These are phyloP conservation scores for Lytechinus pictus DNA, from an alignment of 35 echinoderm and acorn worm species.

Conservation along the genomic window DNA sequence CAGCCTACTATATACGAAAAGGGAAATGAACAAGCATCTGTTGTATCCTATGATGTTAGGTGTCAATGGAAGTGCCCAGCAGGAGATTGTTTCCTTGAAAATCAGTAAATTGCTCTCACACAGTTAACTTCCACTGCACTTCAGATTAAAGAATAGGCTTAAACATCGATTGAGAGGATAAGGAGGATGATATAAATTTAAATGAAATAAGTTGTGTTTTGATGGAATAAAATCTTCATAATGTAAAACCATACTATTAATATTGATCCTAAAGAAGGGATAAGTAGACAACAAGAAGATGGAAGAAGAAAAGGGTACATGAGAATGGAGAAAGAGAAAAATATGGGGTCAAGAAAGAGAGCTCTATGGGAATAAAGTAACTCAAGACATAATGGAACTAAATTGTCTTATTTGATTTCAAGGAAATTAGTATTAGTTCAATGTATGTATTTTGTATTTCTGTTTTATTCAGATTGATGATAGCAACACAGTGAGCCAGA, in stretches of 20 bases:
- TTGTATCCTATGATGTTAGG: not conserved
- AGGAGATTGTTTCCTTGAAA: not conserved
- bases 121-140: not conserved
- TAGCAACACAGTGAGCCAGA: conserved; percentile 97
- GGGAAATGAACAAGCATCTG: not conserved
- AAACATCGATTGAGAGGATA: no score
- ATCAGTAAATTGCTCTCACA: not conserved
- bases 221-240: not conserved
- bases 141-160: no score
- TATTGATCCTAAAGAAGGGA: not conserved
- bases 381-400: no score
- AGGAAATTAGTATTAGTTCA: no score
- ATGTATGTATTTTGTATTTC: not conserved
- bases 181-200: not conserved
- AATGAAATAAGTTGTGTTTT: not conserved
- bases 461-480: conserved; percentile 86
- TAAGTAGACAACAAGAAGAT: not conserved
- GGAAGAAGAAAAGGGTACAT: not conserved
- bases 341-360: no score
- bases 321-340: not conserved
- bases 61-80: not conserved
- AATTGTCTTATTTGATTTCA: not conserved
- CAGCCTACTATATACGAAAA: not conserved
- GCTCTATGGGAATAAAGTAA: no score
- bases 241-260: not conserved